A percentile compares a stretch with the other conserved stretches of the same genome.
These are phyloP conservation scores for Trichomycterus rosablanca DNA, from an alignment of 2,113 vertebrate species.

Conservation along the genomic window DNA sequence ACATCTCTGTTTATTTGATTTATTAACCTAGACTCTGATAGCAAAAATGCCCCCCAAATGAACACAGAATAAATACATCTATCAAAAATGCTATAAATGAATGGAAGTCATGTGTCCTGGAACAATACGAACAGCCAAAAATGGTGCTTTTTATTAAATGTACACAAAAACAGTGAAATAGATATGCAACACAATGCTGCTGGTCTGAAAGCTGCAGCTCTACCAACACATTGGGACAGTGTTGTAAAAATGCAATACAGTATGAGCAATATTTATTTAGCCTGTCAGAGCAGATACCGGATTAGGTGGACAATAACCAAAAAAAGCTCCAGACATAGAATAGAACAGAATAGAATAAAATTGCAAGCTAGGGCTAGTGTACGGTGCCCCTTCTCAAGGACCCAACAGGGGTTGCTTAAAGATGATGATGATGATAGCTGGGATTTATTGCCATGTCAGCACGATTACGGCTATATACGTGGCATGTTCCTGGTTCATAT, in stretches of 20 bases:
- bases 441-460: no score
- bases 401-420: no score
- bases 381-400: no score
- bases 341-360: no score
- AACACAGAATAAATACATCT: neutral
- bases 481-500: no score
- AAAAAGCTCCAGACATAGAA: conserved; percentile 9
- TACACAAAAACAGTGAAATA: neutral
- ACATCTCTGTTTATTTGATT: neutral
- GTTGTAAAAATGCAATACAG: conserved; percentile 29
- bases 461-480: no score
- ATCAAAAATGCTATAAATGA: no score
- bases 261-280: conserved; percentile 33
- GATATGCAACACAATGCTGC: neutral
- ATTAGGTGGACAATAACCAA: conserved; percentile 7
- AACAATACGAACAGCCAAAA: no score
- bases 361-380: no score
- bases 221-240: neutral
- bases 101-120: no score
- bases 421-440: no score
- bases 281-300: conserved; percentile 5
- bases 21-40: neutral
- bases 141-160: neutral
- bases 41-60: conserved; percentile 26
- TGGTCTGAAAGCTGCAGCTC: no score